Percentiles rank a stretch among this genome's conserved stretches.
Evolutionary conservation across 2,888 invertebrate genomes (phyloP).

Genomic region (Galerucella calmariensis): DNA sequence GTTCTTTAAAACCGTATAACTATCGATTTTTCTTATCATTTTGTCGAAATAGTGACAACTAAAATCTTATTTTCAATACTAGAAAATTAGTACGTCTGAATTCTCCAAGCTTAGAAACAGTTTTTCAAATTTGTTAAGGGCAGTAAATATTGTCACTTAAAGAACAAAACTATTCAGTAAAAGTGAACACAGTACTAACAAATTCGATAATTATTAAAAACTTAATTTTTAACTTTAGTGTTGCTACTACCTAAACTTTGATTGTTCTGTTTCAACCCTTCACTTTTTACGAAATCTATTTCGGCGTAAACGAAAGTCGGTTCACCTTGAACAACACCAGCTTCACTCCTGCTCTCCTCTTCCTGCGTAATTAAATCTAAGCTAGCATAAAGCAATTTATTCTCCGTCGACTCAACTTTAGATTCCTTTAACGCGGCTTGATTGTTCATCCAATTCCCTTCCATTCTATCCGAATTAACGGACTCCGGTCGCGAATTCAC

Average conservation of each 20-base stretch:
- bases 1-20: neutral
- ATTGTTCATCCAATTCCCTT: neutral
- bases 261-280: constrained; percentile 60
- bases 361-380: constrained; percentile 68
- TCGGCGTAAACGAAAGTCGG: constrained; percentile 77
- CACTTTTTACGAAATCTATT: constrained; percentile 81
- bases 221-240: constrained; percentile 56
- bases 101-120: no score
- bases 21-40: neutral
- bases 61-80: neutral
- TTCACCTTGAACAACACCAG: constrained; percentile 40
- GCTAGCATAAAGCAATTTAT: constrained; percentile 74
- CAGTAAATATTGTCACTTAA: no score
- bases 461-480: constrained; percentile 57
- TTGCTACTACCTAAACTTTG: constrained; percentile 49
- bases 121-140: no score
- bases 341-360: constrained; percentile 51
- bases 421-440: constrained; percentile 54
- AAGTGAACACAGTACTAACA: neutral
- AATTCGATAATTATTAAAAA: neutral
- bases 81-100: neutral
- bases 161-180: no score
- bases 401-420: constrained; percentile 53
- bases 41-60: neutral
- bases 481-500: constrained; percentile 63